Base-by-base conservation (phyloP, 2,113 vertebrate species). In the Isichthys henryi region DNA sequence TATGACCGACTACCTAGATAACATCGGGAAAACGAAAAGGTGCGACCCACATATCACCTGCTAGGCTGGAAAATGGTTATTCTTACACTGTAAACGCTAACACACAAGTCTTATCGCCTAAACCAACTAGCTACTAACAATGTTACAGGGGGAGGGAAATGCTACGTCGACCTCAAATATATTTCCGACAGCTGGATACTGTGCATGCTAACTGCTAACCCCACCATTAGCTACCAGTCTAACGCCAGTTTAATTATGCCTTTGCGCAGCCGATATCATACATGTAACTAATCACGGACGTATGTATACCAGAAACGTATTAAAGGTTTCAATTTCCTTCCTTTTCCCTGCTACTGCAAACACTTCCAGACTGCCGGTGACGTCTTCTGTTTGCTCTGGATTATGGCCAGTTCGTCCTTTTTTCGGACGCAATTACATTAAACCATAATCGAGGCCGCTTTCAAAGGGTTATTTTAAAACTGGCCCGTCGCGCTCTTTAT, bases 81-180 rank as follows among this genome's bases (percentile, higher is more conserved):
- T 39, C 39, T 56, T 39, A 15, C 27, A 58, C 7, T 56, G 8
- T n/a, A 27, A 49, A 46, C 35, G 19, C 15, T 52, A 53, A 31
- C 85, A 86, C 7, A 6, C 49, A 86, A 52, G 13, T 86, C 13
- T 86, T 35, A 53, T 6, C 35, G 27, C 9, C 85, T 53, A 52
- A 88, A 49, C 17, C 27, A 88, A 80, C 87, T 62, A 49, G 46
- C 92, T 93, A 95, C 96, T 96, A 94, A 95, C 95, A 96, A 95
- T 93, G 93, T 96, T 95, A 96, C 95, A 95, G 94, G 93, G 93
- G 90, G 21, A 90, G 89, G 93, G 92, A n/a, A 23, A 84, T 23
- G 45, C 39, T 46, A 92, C 94, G 93, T 94, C 94, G 93, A 90
- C 90, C 89, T 48, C 88, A 88, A 86, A 87, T 90, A 88, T 89